Conservation (phyloP, 2,113 vertebrate genomes). For the Taurulus bubalis region DNA sequence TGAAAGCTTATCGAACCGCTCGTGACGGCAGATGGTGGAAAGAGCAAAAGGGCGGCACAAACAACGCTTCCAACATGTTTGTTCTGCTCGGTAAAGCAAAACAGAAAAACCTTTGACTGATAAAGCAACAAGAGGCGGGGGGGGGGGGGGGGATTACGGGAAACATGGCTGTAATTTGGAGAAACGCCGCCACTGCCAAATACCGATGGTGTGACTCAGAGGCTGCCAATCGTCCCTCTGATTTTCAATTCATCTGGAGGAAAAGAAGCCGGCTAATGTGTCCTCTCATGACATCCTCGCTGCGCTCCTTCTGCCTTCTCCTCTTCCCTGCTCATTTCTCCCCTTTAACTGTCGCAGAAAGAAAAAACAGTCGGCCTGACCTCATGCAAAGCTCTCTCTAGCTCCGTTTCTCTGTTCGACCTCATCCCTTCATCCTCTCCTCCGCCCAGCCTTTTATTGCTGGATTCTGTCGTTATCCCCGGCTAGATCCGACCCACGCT, state of each 20-base stretch:
- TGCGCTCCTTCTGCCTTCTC: slow-evolving; percentile 3
- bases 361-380: slow-evolving; percentile 38
- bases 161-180: slow-evolving; percentile 51
- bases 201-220: slow-evolving; percentile 39
- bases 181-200: slow-evolving; percentile 30
- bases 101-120: slow-evolving; percentile 64
- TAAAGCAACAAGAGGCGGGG: slow-evolving; percentile 32
- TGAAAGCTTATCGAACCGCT: slow-evolving; percentile 19
- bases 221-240: slow-evolving; percentile 29
- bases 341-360: slow-evolving; percentile 51
- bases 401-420: slow-evolving; percentile 46
- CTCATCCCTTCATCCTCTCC: slow-evolving; percentile 70
- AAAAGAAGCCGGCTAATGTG: slow-evolving; percentile 54
- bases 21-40: slow-evolving; percentile 65
- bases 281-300: slow-evolving; percentile 47
- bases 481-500: slow-evolving; percentile 54
- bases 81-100: slow-evolving; percentile 58
- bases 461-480: slow-evolving; percentile 65
- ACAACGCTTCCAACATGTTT: slow-evolving; percentile 62
- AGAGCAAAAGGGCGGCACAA: slow-evolving; percentile 55
- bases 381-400: slow-evolving; percentile 59
- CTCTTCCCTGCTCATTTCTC: slow-evolving; percentile 40
- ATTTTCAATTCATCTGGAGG: slow-evolving; percentile 39
- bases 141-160: slow-evolving; percentile 8
- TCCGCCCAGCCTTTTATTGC: slow-evolving; percentile 60